Percentiles rank a stretch among this genome's conserved stretches.
These are phyloP conservation scores for Sarotherodon lohbergeri DNA, from an alignment of 2,113 vertebrate genomes.

Conservation along the genomic window DNA sequence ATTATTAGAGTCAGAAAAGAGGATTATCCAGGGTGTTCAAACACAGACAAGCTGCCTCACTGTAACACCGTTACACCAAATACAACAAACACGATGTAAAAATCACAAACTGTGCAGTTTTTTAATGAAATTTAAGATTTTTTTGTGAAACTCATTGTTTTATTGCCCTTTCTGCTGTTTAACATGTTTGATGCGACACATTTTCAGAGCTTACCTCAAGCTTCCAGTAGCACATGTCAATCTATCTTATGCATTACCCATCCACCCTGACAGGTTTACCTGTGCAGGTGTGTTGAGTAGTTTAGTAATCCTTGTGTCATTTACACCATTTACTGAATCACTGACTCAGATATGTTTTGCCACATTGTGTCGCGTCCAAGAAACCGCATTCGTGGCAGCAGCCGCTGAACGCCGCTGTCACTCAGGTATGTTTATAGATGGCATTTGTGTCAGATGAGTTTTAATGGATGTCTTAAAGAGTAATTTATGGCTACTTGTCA, in stretches of 20 bases:
- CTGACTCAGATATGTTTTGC: neutral
- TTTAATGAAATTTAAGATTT: neutral
- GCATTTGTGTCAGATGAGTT: slow-evolving; percentile 46
- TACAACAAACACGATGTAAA: neutral
- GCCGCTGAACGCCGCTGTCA: neutral
- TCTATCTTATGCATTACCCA: neutral
- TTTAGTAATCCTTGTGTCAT: neutral
- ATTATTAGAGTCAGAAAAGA: neutral
- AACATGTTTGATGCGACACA: neutral
- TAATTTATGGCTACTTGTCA: slow-evolving; percentile 57
- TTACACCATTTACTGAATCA: neutral
- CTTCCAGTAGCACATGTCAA: neutral
- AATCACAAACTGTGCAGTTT: neutral
- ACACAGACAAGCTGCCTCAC: neutral
- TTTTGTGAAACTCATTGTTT: neutral
- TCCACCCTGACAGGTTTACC: neutral
- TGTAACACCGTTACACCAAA: neutral
- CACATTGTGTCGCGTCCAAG: neutral
- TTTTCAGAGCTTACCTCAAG: neutral
- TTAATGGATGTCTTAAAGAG: slow-evolving; percentile 36
- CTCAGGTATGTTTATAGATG: slow-evolving; percentile 41
- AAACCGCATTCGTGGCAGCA: neutral
- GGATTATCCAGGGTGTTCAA: neutral
- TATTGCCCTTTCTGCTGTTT: neutral
- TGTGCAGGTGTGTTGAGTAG: neutral